Evolutionary conservation across 2,113 vertebrate genomes (phyloP).

Genomic region (Spheniscus mendiculus): DNA sequence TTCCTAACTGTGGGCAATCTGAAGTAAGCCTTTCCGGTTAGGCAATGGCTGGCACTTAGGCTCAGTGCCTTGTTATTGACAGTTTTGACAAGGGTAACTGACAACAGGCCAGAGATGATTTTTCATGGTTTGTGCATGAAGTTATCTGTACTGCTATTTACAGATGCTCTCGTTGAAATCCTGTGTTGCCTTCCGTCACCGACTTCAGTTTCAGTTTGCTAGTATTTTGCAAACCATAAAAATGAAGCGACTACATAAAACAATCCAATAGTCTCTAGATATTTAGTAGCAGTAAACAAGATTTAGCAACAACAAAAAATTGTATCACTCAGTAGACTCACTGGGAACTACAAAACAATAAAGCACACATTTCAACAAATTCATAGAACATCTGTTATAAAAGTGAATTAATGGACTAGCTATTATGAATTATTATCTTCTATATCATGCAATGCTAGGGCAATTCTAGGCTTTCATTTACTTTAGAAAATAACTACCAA

Average conservation of each 20-base stretch:
- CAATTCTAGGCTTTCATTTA: neutral
- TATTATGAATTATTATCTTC: neutral
- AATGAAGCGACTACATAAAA: neutral
- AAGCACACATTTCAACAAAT: neutral
- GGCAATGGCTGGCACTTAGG: neutral
- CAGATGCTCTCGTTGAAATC: neutral
- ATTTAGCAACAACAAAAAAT: neutral
- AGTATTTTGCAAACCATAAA: neutral
- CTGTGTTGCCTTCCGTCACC: neutral
- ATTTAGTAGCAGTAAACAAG: neutral
- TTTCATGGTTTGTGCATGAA: neutral
- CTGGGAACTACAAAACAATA: neutral
- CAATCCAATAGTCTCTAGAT: neutral
- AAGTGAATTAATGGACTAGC: neutral
- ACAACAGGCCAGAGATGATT: neutral
- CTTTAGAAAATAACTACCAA: neutral
- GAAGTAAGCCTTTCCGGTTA: neutral
- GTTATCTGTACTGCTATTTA: neutral
- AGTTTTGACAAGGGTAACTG: neutral
- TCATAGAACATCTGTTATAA: neutral
- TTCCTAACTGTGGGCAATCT: neutral
- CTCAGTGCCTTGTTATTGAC: neutral
- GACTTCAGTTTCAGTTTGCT: neutral
- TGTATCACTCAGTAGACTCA: neutral
- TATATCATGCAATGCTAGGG: neutral